Conservation (phyloP, 1,140 invertebrate species). For the Uloborus diversus region DNA sequence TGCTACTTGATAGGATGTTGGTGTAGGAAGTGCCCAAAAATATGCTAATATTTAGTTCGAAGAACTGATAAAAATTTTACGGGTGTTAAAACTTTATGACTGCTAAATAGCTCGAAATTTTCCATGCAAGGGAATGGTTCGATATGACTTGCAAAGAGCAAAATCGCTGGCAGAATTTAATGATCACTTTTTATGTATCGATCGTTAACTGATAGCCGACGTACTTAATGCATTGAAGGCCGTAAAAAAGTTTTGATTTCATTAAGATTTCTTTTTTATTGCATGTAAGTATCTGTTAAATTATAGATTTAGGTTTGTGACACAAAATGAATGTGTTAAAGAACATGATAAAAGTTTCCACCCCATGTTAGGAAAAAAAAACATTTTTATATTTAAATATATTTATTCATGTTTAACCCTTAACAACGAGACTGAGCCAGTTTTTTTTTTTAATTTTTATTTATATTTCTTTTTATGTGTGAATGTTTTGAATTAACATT, state of each 20-base stretch:
- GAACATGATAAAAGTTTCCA: no score
- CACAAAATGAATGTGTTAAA: no score
- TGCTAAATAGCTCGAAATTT: slow-evolving; percentile 5
- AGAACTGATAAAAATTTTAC: slow-evolving; percentile 4
- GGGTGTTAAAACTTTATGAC: neutral
- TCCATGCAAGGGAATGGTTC: neutral
- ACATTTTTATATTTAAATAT: no score
- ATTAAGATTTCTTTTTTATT: neutral
- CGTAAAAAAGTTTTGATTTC: neutral
- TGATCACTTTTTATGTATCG: neutral
- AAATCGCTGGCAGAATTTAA: neutral
- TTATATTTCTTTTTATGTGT: no score
- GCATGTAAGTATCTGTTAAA: neutral
- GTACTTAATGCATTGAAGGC: neutral
- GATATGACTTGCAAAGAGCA: neutral
- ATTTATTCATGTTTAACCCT: no score
- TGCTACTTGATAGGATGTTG: neutral
- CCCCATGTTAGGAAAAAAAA: no score
- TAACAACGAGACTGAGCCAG: no score
- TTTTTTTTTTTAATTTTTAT: no score
- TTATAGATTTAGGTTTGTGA: no score
- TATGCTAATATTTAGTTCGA: slow-evolving; percentile 13
- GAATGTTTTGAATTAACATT: no score
- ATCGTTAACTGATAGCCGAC: neutral
- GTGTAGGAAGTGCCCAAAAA: neutral